These are phyloP conservation scores for Siniperca chuatsi DNA, from an alignment of 2,113 vertebrate species.

Conservation along the genomic window DNA sequence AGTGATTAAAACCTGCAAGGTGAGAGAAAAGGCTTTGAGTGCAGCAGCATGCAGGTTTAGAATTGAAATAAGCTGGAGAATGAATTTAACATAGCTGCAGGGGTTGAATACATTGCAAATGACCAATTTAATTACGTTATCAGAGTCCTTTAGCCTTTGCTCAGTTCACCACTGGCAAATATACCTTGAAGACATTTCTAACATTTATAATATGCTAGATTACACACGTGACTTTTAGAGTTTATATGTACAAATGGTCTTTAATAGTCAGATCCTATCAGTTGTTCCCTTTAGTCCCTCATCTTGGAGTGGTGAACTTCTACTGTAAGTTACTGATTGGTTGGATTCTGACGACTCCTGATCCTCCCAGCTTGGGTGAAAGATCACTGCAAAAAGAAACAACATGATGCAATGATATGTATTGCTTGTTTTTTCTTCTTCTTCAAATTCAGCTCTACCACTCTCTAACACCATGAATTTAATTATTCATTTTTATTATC, in stretches of 20 bases:
- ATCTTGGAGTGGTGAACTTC: not conserved
- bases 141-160: constrained; percentile 13
- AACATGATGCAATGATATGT: not conserved
- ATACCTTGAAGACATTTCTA: not conserved
- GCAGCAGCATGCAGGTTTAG: constrained; percentile 15
- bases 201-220: not conserved
- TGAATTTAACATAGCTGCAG: constrained; percentile 26
- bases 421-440: not conserved
- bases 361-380: not conserved
- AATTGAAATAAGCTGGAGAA: constrained; percentile 19
- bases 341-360: not conserved
- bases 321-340: not conserved
- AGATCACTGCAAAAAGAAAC: not conserved
- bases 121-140: constrained; percentile 24
- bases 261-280: not conserved
- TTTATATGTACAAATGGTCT: not conserved
- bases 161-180: not conserved
- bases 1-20: constrained; percentile 55
- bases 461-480: not conserved
- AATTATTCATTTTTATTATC: no score
- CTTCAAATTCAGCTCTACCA: not conserved
- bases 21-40: constrained; percentile 25
- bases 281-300: not conserved
- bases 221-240: not conserved
- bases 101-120: constrained; percentile 45